phyloP scores from a whole-genome alignment of 1,140 invertebrate genomes.

The Temnothorax nylanderi region DNA sequence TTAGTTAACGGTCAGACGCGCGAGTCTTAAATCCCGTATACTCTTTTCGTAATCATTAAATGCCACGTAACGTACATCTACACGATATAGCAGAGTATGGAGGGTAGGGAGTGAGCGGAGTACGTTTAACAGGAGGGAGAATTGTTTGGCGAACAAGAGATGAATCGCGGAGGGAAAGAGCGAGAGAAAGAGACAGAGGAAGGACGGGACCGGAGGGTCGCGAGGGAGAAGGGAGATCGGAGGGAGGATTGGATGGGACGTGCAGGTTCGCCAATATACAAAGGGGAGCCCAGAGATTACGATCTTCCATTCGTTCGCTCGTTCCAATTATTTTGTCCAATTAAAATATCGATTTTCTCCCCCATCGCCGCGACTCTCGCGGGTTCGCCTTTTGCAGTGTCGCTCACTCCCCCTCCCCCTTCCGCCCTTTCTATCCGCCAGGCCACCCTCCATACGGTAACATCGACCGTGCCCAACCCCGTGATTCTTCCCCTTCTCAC shows the following conservation, averaged over 20 bases:
- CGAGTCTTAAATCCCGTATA: constrained; percentile 45
- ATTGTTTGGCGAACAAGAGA: constrained; percentile 14
- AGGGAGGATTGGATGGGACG: constrained; percentile 63
- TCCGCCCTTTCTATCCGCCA: constrained; percentile 13
- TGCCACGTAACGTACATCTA: constrained; percentile 33
- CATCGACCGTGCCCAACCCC: constrained; percentile 49
- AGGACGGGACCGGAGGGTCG: constrained; percentile 14
- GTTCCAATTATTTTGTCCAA: constrained; percentile 86
- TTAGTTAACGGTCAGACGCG: constrained; percentile 12
- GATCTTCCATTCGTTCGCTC: constrained; percentile 84
- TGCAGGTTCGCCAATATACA: constrained; percentile 77
- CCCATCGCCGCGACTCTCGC: constrained; percentile 67
- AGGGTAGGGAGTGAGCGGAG: not conserved
- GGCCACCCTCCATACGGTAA: constrained; percentile 51
- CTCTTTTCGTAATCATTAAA: constrained; percentile 49
- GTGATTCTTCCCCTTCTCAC: constrained; percentile 41
- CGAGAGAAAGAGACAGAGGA: constrained; percentile 31
- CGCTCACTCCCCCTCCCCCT: constrained; percentile 52
- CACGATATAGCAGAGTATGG: constrained; percentile 30
- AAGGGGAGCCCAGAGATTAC: constrained; percentile 81
- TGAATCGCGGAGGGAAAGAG: constrained; percentile 18
- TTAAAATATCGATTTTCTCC: constrained; percentile 85
- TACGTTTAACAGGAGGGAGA: constrained; percentile 36
- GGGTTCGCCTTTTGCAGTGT: constrained; percentile 73
- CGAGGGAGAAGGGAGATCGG: constrained; percentile 49